phyloP scores from a whole-genome alignment of 2,113 vertebrate species.

The Phaethon lepturus region DNA sequence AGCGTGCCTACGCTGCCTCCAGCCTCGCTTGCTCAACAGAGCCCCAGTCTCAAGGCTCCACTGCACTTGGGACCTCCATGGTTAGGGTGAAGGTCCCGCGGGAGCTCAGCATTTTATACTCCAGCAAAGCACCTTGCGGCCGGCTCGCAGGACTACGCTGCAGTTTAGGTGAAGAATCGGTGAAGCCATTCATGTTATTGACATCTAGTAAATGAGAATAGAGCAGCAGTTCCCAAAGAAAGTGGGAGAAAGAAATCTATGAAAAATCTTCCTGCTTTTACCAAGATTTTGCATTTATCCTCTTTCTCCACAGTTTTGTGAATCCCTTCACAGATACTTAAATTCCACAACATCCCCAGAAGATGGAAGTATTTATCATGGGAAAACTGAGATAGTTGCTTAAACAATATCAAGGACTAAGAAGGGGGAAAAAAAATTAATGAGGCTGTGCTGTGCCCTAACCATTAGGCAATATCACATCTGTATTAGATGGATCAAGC shows the following conservation, averaged over 20 bases:
- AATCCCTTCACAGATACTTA: background rate
- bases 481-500: background rate
- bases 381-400: background rate
- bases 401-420: background rate
- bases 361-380: background rate
- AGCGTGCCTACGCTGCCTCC: fast-evolving
- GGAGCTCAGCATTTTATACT: background rate
- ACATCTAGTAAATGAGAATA: background rate
- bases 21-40: fast-evolving
- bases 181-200: fast-evolving
- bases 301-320: background rate
- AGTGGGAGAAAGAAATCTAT: background rate
- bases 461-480: background rate
- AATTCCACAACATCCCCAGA: background rate
- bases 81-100: background rate
- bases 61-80: too few relatives aligned
- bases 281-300: background rate
- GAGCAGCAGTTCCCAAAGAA: background rate
- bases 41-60: background rate
- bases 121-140: background rate
- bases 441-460: background rate
- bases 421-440: background rate
- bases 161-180: background rate
- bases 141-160: fast-evolving
- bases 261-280: background rate